Evolutionary conservation across 2,113 vertebrate genomes (phyloP), one percentile per base, ranked within the genome.

Genomic region (Gulo gulo): DNA sequence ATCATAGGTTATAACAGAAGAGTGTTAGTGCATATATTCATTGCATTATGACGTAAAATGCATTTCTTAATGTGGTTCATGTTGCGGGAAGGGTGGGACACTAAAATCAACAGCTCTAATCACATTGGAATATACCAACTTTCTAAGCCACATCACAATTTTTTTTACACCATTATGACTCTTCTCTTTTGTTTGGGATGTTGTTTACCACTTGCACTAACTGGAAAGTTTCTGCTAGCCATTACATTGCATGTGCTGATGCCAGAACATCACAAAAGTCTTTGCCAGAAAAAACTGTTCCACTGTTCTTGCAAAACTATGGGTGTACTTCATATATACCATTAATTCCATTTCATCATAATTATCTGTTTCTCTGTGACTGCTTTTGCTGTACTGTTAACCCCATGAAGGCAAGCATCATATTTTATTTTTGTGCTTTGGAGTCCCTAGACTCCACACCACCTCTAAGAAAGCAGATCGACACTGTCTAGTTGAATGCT

Each of bases 21-120:
- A 15, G 29, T 34, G 23, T 67, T 91, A 84, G 39, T 34, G 74
- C 20, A 59, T 39, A 86, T 10, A 80, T 23, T 83, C 61, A 57
- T 2, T 96, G 91, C 93, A 88, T 13, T 65, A 39, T 69, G 4
- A 61, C 6, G 18, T 23, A 69, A 93, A 94, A 76, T 36, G 10
- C 31, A 91, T 61, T 93, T 92, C 73, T 95, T 92, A 96, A 73
- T 50, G 34, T 55, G 42, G 63, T 47, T 95, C 9, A n/a, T 55
- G 18, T 71, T 31, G 45, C 14, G 7, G 34, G 16, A 7, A 21
- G 16, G n/a, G 67, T 67, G 67, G 34, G 29, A 67, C 31, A 67
- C 67, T 42, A 90, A 81, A 79, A 42, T 20, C 13, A 74, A 78
- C 36, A 84, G 39, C 69, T 91, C 47, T 86, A 88, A 63, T 90